Conservation (phyloP, 2,888 invertebrate species). For the Coelogynopora nodosa region DNA sequence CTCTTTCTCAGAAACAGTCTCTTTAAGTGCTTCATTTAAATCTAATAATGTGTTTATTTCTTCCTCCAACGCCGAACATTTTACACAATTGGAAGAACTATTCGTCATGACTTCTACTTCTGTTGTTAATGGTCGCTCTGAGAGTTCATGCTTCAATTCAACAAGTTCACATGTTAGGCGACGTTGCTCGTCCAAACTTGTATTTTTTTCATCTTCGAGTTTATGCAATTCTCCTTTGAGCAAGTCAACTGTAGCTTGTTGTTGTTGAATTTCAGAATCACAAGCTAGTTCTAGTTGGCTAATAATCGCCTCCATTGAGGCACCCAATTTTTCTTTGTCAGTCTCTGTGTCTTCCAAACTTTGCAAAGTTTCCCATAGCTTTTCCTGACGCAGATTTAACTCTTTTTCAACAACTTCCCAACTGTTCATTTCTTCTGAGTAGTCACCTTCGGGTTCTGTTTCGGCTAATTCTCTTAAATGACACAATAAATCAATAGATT, state of each 20-base stretch:
- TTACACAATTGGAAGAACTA: background rate
- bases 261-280: constrained; percentile 37
- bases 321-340: background rate
- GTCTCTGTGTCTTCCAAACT: background rate
- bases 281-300: constrained; percentile 32
- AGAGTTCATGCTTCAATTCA: background rate
- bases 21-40: constrained; percentile 37
- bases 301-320: constrained; percentile 13
- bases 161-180: background rate
- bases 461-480: background rate
- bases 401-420: background rate
- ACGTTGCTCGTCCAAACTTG: background rate
- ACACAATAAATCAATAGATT: background rate
- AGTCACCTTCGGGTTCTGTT: background rate
- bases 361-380: background rate
- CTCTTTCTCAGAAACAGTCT: constrained; percentile 39
- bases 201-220: background rate
- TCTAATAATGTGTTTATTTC: background rate
- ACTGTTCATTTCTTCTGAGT: background rate
- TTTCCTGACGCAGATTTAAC: background rate
- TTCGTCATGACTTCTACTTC: background rate
- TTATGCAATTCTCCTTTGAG: background rate
- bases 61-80: background rate
- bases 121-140: background rate
- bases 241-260: background rate